These are phyloP conservation scores for Pachypeltis micranthus DNA, from an alignment of 1,140 invertebrate genomes.

Conservation along the genomic window DNA sequence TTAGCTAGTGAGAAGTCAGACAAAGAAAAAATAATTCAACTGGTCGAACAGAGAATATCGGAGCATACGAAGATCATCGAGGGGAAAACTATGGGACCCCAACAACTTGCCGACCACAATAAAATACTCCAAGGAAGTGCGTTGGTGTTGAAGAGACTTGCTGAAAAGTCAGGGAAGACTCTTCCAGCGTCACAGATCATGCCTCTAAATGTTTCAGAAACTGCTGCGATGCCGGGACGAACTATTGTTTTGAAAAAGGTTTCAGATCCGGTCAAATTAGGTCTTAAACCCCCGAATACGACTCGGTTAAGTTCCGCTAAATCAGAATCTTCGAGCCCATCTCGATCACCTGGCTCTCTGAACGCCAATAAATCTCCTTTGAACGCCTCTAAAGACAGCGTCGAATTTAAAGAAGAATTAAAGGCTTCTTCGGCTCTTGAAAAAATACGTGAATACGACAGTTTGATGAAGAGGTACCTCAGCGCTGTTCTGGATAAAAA, in stretches of 20 bases:
- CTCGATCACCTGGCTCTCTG: not conserved
- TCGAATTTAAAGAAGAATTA: not conserved
- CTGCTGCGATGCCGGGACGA: not conserved
- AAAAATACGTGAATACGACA: slow-evolving; percentile 2
- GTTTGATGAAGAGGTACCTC: not conserved
- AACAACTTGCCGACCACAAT: not conserved
- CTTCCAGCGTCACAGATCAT: not conserved
- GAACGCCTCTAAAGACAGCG: not conserved
- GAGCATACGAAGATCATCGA: slow-evolving; percentile 10
- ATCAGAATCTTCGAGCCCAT: not conserved
- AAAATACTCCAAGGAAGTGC: slow-evolving; percentile 5
- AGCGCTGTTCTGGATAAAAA: not conserved
- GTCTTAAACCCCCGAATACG: not conserved
- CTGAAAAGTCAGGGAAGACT: not conserved
- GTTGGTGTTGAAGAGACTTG: not conserved
- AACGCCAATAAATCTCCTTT: not conserved
- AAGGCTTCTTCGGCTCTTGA: not conserved
- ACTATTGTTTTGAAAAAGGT: not conserved
- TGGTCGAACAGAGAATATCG: slow-evolving; percentile 7
- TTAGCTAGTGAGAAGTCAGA: not conserved
- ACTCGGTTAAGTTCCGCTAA: not conserved
- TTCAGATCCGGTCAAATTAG: not conserved
- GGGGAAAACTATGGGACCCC: not conserved
- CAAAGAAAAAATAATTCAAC: slow-evolving; percentile 4
- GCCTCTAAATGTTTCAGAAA: not conserved